Base-by-base conservation (phyloP, 2,888 invertebrate species). In the Nemotelus pantherinus region DNA sequence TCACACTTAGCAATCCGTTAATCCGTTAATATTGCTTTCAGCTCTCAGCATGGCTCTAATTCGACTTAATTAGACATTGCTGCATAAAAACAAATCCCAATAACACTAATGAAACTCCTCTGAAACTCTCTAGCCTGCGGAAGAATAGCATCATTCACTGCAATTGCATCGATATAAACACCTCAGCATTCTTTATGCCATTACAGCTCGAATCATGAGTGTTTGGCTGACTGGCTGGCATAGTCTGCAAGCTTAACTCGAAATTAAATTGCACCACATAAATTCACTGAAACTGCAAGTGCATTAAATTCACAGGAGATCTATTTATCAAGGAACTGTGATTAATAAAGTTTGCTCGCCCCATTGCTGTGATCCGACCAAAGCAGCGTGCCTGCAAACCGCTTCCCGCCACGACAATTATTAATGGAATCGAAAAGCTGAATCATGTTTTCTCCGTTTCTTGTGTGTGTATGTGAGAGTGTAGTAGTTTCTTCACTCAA, bases 271-370 rank as follows among this genome's bases (percentile, higher is more conserved):
- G 43, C 74, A 60, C 60, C 60, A 47, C 74, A 74, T 74, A 74
- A 74, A 74, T 74, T 41, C 74, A 60, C 9, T 48, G 63, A 39
- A 60, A 63, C 6, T 74, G 47, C 57, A 41, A 74, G 63, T 60
- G 74, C 58, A 58, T 60, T 60, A 41, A 48, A 74, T 74, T 74
- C 63, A 48, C 74, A 48, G 47, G 44, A 50, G 63, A 44, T 41
- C 74, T 41, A 72, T 72, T 72, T 72, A 72, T 72, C 72, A 72
- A 72, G 39, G 50, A 48, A n/a, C 74, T 60, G 74, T 74, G 74
- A 74, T 74, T 63, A 63, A 74, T 74, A 72, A 72, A 72, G 71
- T 72, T 72, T 50, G 45, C 70, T 43, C 41, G 63, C 43, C 55
- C 10, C 9, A 4, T 43, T 25, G 3, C 47, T 45, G 6, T 50